Percentiles rank a stretch among this genome's conserved stretches.
Evolutionary conservation across 2,888 invertebrate genomes (phyloP).

Genomic region (Trachelus troglodyta): DNA sequence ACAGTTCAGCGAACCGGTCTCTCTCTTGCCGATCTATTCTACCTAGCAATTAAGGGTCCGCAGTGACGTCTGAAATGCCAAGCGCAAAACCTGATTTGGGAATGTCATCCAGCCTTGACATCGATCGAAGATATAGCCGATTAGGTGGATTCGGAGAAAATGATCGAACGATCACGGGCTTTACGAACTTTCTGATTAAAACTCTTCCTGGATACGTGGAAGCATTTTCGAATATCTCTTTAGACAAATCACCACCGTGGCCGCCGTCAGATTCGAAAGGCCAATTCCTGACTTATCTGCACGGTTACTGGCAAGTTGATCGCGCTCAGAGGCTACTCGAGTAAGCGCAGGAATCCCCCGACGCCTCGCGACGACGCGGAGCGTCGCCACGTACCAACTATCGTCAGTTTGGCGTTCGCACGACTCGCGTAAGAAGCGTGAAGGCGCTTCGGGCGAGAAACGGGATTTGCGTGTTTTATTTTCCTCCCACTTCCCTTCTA

Average conservation of each 20-base stretch:
- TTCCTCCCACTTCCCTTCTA: background rate
- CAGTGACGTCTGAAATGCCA: slow-evolving; percentile 42
- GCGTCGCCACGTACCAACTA: background rate
- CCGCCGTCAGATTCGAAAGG: background rate
- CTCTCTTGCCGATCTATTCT: background rate
- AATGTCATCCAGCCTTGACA: slow-evolving; percentile 39
- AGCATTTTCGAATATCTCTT: background rate
- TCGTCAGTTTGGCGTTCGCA: background rate
- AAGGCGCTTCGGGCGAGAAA: background rate
- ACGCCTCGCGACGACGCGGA: background rate
- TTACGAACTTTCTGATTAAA: background rate
- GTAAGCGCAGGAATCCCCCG: background rate
- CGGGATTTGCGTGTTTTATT: background rate
- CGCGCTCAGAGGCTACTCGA: background rate
- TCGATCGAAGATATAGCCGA: background rate
- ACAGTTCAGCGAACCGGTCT: background rate
- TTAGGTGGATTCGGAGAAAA: background rate
- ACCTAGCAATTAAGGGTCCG: slow-evolving; percentile 30
- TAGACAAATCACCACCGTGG: background rate
- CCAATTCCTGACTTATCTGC: background rate
- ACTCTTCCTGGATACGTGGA: background rate
- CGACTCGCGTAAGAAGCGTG: background rate
- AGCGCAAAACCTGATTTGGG: slow-evolving; percentile 50
- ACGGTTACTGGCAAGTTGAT: background rate
- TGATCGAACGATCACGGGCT: background rate